Conservation (phyloP, 1,140 invertebrate genomes). For the Hermetia illucens region DNA sequence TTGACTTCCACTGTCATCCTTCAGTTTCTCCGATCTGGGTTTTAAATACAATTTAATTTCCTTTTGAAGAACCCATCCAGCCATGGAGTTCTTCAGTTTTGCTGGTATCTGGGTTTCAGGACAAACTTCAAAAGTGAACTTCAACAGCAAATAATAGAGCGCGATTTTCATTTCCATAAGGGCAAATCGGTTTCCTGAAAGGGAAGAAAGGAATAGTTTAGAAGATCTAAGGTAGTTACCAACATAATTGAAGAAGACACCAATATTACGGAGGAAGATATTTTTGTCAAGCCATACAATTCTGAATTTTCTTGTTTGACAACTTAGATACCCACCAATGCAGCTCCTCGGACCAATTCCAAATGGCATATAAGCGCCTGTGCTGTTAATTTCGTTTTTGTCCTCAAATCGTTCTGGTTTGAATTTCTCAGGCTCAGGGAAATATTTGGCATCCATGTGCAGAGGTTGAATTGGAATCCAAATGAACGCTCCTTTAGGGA, state of each 20-base stretch:
- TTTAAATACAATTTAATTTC: slow-evolving; percentile 9
- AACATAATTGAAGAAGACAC: no score
- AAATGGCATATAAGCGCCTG: slow-evolving; percentile 36
- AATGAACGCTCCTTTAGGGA: slow-evolving; percentile 22
- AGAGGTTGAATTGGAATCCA: slow-evolving; percentile 33
- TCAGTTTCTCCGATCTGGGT: no score
- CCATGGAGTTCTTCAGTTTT: slow-evolving; percentile 2
- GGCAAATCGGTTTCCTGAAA: slow-evolving; percentile 35
- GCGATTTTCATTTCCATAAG: slow-evolving; percentile 39
- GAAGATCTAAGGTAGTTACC: no score
- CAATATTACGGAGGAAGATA: not conserved
- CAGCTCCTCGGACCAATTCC: slow-evolving; percentile 34
- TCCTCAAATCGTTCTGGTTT: slow-evolving; percentile 38
- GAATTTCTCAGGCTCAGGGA: slow-evolving; percentile 35
- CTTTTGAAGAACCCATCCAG: slow-evolving; percentile 5
- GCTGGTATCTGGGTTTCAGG: slow-evolving; percentile 8
- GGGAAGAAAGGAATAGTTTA: not conserved
- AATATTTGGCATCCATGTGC: slow-evolving; percentile 36
- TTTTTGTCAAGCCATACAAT: not conserved
- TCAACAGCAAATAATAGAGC: slow-evolving; percentile 20
- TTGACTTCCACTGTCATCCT: no score
- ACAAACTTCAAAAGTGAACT: slow-evolving; percentile 4
- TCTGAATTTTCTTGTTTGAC: no score
- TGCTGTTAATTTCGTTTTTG: slow-evolving; percentile 24
- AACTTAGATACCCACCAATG: slow-evolving; percentile 17